Base-by-base conservation (phyloP, 2,888 invertebrate genomes). In the Elmis aenea region DNA sequence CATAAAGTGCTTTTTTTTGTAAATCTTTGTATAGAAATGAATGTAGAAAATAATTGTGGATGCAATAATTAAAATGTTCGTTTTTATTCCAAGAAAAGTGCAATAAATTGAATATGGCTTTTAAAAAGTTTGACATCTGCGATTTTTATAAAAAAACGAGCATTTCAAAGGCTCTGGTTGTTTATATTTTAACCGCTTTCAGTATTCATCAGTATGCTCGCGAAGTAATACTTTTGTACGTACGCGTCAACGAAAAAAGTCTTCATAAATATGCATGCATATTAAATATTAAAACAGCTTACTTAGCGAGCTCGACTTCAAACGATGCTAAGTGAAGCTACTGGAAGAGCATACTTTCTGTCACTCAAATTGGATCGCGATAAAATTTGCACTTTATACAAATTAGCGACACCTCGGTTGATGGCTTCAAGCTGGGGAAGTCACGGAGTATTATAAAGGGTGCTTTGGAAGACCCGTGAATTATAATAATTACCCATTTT, bases 241-340 rank as follows among this genome's bases (percentile, higher is more conserved):
- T 43, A 46, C 40, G 45, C 50, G 49, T 45, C 45, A 52, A 50
- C 39, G 47, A 54, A 55, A 58, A 54, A 57, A 56, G 48, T 46
- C 49, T 49, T 52, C 57, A 62, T 63, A 55, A 62, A 63, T 64
- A 63, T 63, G 58, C 59, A 62, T 61, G 48, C 45, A 53, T 61
- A 60, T 59, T 61, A 62, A 64, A 64, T 64, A 62, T 64, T 64
- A 60, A 64, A 63, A 57, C 54, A 58, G 57, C 47, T 43, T 46
- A 45, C 51, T 50, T 52, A 52, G 49, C 46, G 46, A 54, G 48
- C 52, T 45, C 50, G 57, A 62, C 62, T 62, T 62, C 62, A 62
- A 62, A 64, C 58, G 59, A 50, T 53, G 50, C 59, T 66, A 66
- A 66, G 64, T 65, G 64, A 55, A 51, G 58, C 52, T 35, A 47